Conservation (phyloP, 37 sponge, comb jelly and placozoan species). For the Diacarnus erythraeanus region DNA sequence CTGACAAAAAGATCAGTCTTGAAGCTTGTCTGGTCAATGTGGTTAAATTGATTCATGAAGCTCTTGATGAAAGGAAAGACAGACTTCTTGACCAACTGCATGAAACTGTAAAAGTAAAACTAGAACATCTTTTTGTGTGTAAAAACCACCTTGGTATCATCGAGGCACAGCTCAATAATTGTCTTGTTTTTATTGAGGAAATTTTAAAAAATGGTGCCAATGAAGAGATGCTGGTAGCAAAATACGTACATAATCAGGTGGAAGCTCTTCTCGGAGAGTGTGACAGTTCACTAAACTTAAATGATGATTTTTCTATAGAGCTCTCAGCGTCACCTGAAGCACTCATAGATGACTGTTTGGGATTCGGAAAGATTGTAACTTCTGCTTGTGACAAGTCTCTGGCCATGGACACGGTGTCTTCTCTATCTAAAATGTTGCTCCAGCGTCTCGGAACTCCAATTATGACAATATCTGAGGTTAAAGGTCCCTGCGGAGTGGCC, state of each 20-base stretch:
- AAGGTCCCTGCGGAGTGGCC: slow-evolving; percentile 28
- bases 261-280: not conserved
- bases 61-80: slow-evolving; percentile 12
- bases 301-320: slow-evolving; percentile 2
- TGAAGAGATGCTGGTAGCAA: not conserved
- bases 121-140: not conserved
- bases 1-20: not conserved
- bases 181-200: slow-evolving; percentile 12
- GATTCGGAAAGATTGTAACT: not conserved
- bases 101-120: slow-evolving; percentile 8
- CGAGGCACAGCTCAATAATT: slow-evolving; percentile 8
- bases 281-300: not conserved
- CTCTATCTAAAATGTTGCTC: not conserved
- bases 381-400: not conserved
- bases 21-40: not conserved
- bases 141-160: slow-evolving; percentile 14
- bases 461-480: not conserved
- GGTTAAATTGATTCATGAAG: not conserved
- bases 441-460: slow-evolving; percentile 7
- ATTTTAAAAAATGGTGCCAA: not conserved
- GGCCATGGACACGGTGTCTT: not conserved
- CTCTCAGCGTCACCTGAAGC: not conserved
- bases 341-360: not conserved
- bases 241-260: not conserved
- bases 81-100: slow-evolving; percentile 5